Evolutionary conservation across 2,113 vertebrate species (phyloP).

Genomic region (Cottus gobio): DNA sequence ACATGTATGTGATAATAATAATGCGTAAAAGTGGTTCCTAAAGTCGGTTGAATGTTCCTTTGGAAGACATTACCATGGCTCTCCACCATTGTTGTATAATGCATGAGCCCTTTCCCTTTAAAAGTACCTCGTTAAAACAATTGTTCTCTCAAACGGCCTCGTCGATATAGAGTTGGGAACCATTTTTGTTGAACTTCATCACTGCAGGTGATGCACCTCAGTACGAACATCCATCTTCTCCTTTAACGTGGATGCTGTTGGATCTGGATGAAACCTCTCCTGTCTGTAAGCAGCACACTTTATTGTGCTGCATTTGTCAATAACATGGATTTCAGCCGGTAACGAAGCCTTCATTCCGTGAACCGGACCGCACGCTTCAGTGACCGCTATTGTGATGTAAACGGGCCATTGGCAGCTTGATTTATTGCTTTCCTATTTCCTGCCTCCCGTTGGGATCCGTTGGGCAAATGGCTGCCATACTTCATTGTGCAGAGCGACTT

Average conservation of each 20-base stretch:
- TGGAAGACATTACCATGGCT: neutral
- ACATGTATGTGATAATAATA: neutral
- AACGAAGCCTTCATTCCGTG: slow-evolving; percentile 23
- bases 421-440: slow-evolving; percentile 58
- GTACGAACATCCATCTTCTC: neutral
- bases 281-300: too few relatives aligned
- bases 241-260: neutral
- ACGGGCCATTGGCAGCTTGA: slow-evolving; percentile 58
- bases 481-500: slow-evolving; percentile 38
- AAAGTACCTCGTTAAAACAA: too few relatives aligned
- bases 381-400: slow-evolving; percentile 53
- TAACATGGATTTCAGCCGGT: neutral
- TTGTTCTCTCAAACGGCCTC: too few relatives aligned
- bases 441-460: slow-evolving; percentile 44
- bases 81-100: neutral
- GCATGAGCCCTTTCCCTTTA: neutral
- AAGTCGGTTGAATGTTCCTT: neutral
- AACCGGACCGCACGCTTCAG: slow-evolving; percentile 5
- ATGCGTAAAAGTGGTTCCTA: neutral
- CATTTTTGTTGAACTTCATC: too few relatives aligned
- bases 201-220: neutral
- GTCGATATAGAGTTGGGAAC: too few relatives aligned
- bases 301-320: slow-evolving; percentile 14
- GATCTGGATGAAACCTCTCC: neutral
- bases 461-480: slow-evolving; percentile 56